Base-by-base conservation (phyloP, 2,797 vertebrate genomes). In the Centropyge bicolor region DNA sequence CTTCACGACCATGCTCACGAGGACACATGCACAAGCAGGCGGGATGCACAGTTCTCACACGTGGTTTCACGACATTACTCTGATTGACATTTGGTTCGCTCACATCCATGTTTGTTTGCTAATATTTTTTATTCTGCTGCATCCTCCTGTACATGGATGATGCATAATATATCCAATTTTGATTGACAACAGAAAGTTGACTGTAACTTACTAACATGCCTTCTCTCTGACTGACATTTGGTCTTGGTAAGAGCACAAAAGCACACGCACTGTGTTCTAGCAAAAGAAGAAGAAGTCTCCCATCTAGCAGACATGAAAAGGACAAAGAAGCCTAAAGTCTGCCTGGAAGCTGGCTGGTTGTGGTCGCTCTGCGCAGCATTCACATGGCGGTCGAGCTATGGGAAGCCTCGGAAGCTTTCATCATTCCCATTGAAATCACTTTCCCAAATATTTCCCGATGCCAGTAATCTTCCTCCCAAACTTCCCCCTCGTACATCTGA, bases 381-480 rank as follows among this genome's bases (percentile, higher is more conserved):
- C 35, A 67, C 61, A 65, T 67, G 43, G 59, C 20, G n/a, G 55
- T 57, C 27, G 60, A 81, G 48, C 9, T 62, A 36, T 76, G 69
- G 64, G 82, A 91, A 87, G 51, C 67, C 35, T 77, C 1, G 1
- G 51, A 74, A 16, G 52, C 76, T 82, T 86, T 88, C 89, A 89
- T 81, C 85, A 63, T 89, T 82, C 78, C 75, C 81, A 88, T 80
- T 88, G 73, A 88, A 88, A 87, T 82, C 76, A 70, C 81, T 91
- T 86, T 85, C 63, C 3, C 16, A 89, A 91, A 90, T 88, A 92
- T 90, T 91, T 90, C 82, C 76, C 38, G 20, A 76, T 86, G 83
- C 67, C 86, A 76, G 43, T 71, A 84, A 90, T 92, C 77, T 88
- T 84, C 86, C 74, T 81, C 74, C 54, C 63, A 64, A 71, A 80